Evolutionary conservation across 2,113 vertebrate genomes (phyloP).

Genomic region (Ondatra zibethicus): DNA sequence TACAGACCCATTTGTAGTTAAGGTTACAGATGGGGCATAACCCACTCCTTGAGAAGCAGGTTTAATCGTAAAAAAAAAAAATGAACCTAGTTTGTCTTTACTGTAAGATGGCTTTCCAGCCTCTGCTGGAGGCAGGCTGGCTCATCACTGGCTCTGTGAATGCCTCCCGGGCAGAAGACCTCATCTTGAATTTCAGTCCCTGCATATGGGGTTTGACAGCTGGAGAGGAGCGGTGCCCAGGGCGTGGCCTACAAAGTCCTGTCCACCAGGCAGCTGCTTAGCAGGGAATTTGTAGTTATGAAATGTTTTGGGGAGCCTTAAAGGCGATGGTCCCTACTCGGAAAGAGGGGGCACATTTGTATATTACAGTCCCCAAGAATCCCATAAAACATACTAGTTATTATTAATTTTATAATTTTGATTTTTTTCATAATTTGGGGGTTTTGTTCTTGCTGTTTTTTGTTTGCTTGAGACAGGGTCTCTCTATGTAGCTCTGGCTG

Average conservation of each 20-base stretch:
- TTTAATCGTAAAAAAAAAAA: no score
- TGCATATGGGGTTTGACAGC: rapidly evolving
- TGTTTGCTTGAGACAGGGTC: no score
- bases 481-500: no score
- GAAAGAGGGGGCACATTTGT: neutral
- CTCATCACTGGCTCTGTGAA: neutral
- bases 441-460: neutral
- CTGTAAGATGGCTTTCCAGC: no score
- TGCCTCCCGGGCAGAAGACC: no score
- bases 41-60: no score
- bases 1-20: no score
- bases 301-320: neutral
- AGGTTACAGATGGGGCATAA: no score
- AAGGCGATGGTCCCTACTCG: neutral
- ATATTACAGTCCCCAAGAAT: neutral
- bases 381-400: neutral
- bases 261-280: neutral
- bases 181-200: neutral
- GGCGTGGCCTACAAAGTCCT: neutral
- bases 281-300: neutral
- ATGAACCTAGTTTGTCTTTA: no score
- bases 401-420: neutral
- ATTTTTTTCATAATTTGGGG: neutral
- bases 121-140: no score
- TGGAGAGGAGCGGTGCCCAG: neutral